phyloP scores from a whole-genome alignment of 2,888 invertebrate species.

The Julus scanicus region DNA sequence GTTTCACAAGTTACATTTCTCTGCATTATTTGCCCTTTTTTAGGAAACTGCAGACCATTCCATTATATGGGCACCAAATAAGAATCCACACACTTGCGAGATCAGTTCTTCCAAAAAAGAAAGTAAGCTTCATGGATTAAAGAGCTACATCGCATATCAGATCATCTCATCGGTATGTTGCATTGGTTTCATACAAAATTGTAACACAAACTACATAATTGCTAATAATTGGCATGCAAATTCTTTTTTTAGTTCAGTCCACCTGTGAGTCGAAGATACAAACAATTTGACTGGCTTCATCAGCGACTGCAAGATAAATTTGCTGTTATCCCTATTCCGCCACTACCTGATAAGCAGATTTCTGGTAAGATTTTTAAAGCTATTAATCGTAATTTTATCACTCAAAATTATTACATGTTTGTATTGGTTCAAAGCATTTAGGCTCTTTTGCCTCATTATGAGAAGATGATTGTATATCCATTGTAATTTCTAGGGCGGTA shows the following conservation, averaged over 20 bases:
- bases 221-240: too few species aligned
- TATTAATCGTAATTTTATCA: too few species aligned
- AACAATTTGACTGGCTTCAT: constrained; percentile 99
- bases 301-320: constrained; percentile 94
- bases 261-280: constrained; percentile 88
- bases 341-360: constrained; percentile 97
- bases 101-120: constrained; percentile 97
- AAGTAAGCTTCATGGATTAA: constrained; percentile 95
- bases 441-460: too few species aligned
- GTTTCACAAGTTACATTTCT: too few species aligned
- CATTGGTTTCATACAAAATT: too few species aligned
- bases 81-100: constrained; percentile 81
- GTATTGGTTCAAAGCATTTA: too few species aligned
- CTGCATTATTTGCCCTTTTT: constrained; percentile 52
- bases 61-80: constrained; percentile 79
- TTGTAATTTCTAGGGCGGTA: constrained; percentile 77
- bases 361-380: constrained; percentile 70
- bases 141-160: constrained; percentile 97
- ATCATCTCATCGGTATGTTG: constrained; percentile 69
- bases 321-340: constrained; percentile 93
- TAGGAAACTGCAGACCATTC: constrained; percentile 75
- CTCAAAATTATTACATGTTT: too few species aligned
- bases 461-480: too few species aligned
- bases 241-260: constrained; percentile 76
- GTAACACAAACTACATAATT: too few species aligned